Percentiles rank a stretch among this genome's conserved stretches.
Evolutionary conservation across 2,113 vertebrate species (phyloP).

Genomic region (Progne subis): DNA sequence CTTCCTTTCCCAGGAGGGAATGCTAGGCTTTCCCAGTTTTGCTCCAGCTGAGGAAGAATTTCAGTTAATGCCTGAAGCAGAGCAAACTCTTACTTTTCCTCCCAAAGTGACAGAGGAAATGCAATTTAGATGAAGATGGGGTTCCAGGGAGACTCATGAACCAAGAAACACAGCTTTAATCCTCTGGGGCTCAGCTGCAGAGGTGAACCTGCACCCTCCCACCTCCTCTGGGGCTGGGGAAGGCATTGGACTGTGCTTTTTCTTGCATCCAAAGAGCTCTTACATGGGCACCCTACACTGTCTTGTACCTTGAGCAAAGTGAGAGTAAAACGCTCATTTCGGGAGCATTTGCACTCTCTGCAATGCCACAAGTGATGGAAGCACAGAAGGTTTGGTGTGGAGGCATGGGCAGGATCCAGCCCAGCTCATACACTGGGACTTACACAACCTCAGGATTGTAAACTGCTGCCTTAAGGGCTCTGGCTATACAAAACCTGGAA

Average conservation of each 20-base stretch:
- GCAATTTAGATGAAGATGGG: not conserved
- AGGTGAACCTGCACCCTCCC: not conserved
- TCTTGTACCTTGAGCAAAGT: not conserved
- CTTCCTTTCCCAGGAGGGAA: not conserved
- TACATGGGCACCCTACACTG: accelerated
- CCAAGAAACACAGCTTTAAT: not conserved
- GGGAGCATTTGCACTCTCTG: not conserved
- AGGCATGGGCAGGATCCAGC: not conserved
- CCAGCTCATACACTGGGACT: not conserved
- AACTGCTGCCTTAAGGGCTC: not conserved
- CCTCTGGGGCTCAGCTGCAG: not conserved
- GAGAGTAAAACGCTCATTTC: not conserved
- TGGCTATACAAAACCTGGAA: not conserved
- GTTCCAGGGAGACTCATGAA: not conserved
- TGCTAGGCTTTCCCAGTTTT: not conserved
- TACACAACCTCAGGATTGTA: not conserved
- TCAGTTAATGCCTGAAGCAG: not conserved
- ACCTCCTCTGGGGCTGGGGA: not conserved
- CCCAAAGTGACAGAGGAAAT: not conserved
- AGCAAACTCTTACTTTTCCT: not conserved
- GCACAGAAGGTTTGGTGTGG: not conserved
- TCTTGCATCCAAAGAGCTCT: not conserved
- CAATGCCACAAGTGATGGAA: not conserved
- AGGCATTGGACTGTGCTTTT: not conserved
- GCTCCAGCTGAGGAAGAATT: not conserved